A percentile compares a stretch with the other conserved stretches of the same genome.
Conservation (phyloP, 2,888 invertebrate species). For the Biston betularia region DNA sequence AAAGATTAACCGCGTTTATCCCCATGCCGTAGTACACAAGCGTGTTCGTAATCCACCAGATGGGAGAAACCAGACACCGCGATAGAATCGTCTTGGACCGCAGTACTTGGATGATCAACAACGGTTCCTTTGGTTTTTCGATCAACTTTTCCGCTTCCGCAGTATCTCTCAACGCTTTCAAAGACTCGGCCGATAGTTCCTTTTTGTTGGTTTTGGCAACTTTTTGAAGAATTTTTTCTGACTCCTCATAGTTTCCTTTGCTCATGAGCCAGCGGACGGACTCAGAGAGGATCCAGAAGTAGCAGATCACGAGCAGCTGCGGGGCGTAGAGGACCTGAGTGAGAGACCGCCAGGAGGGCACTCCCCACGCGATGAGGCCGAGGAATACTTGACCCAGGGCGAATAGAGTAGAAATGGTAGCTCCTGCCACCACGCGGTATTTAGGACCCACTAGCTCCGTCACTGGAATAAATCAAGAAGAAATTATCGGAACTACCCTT, state of each 20-base stretch:
- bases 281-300: slow-evolving; percentile 91
- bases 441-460: slow-evolving; percentile 92
- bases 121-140: slow-evolving; percentile 67
- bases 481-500: not conserved
- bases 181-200: slow-evolving; percentile 83
- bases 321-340: slow-evolving; percentile 90
- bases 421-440: slow-evolving; percentile 90
- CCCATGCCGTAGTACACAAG: slow-evolving; percentile 90
- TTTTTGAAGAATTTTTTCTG: slow-evolving; percentile 87
- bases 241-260: slow-evolving; percentile 88
- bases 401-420: slow-evolving; percentile 90
- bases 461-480: slow-evolving; percentile 77
- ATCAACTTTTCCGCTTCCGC: slow-evolving; percentile 67
- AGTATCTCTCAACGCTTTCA: slow-evolving; percentile 70
- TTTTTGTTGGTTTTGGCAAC: slow-evolving; percentile 88
- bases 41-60: slow-evolving; percentile 90
- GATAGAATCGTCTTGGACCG: slow-evolving; percentile 64
- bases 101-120: slow-evolving; percentile 67
- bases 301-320: slow-evolving; percentile 88
- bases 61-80: slow-evolving; percentile 74
- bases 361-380: slow-evolving; percentile 90
- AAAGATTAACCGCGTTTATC: slow-evolving; percentile 88
- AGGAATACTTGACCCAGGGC: slow-evolving; percentile 91
- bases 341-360: slow-evolving; percentile 89
- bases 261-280: slow-evolving; percentile 92